Evolutionary conservation across 2,797 vertebrate genomes (phyloP), one percentile per base, ranked within the genome.

Genomic region (Notoglanidium macrostoma): DNA sequence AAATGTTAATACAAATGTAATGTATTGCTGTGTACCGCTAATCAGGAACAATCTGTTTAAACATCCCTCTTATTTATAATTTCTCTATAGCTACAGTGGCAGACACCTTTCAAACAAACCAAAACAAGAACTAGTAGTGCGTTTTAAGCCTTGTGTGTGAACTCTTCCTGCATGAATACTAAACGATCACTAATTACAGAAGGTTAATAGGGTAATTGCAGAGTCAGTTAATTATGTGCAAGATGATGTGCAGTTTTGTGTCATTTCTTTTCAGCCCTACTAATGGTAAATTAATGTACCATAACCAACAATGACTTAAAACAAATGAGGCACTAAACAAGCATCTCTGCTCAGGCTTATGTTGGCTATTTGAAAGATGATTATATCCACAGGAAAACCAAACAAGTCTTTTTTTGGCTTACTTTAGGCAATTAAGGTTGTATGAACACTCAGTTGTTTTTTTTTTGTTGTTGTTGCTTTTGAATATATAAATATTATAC

Each of bases 291-390:
- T 15, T 65, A 67, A 49, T 7, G 61, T 32, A 21, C 26, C 61
- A 10, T 49, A 29, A n/a, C 80, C 15, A 32, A 44, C 61, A 49
- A 6, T 51, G 61, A 67, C 17, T 49, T 82, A 65, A 10, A 82
- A 49, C 61, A 32, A 82, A 65, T 67, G 61, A 82, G 23, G 44
- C 80, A 21, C 44, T 82, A 82, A 67, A 82, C 61, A 29, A 51
- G 44, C 61, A 0, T 29, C 26, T 65, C 26, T 29, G 40, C 59
- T 46, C 46, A 29, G 76, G 54, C 54, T 5, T 78, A 12, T 59
- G 23, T 81, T 49, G 7, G 79, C 44, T 44, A 7, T 23, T 63
- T 61, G 17, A 8, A 55, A 32, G 32, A 12, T 59, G 19, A 59
- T 59, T 40, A 59, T 26, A 59, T 40, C 35, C 10, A 44, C 32